phyloP scores from a whole-genome alignment of 2,113 vertebrate species.

The Cyphomyrus discorhynchus region DNA sequence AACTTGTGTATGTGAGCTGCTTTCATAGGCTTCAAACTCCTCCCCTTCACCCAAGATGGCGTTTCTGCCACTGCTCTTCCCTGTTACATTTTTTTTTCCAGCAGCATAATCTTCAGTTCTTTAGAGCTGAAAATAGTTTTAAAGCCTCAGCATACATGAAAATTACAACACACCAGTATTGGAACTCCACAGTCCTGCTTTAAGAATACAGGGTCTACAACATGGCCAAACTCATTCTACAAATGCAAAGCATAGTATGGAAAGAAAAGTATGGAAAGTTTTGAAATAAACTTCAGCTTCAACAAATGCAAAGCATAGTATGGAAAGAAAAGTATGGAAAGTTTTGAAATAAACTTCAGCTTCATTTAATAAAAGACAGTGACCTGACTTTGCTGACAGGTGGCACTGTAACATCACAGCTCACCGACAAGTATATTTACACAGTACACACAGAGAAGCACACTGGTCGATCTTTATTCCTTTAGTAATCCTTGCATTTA shows the following conservation, averaged over 20 bases:
- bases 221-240: background rate
- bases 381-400: background rate
- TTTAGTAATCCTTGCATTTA: background rate
- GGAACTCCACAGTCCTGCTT: background rate
- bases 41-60: background rate
- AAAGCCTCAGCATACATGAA: background rate
- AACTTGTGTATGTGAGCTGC: background rate
- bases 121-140: background rate
- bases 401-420: background rate
- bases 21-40: background rate
- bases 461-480: background rate
- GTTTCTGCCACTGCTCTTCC: background rate
- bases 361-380: background rate
- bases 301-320: background rate
- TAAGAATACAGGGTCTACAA: background rate
- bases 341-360: background rate
- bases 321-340: background rate
- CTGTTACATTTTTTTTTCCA: background rate
- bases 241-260: background rate
- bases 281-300: background rate
- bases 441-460: background rate
- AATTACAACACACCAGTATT: background rate
- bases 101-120: background rate
- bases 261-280: background rate
- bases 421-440: background rate